Evolutionary conservation across 2,888 invertebrate genomes (phyloP), one percentile per base, ranked within the genome.

Genomic region (Agrotis segetum): DNA sequence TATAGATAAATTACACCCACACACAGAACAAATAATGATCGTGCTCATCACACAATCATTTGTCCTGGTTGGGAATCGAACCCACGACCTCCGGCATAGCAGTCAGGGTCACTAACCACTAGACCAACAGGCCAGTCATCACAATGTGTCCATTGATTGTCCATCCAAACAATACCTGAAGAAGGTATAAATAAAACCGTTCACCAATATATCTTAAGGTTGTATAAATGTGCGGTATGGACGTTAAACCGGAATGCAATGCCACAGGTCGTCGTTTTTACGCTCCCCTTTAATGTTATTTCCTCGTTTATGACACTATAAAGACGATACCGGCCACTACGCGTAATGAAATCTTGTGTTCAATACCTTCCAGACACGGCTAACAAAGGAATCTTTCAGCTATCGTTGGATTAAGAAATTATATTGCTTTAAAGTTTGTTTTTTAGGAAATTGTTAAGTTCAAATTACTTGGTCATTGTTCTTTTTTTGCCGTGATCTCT

Each of bases 321-420:
- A 96, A 96, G 93, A 90, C 94, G 94, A 94, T 94, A 93, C 93
- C 91, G 92, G 92, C 95, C 96, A 95, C 96, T 96, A 95, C 94
- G 93, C 92, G 95, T 96, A 96, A 96, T 96, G 96, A 96, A 96
- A 96, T 95, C 94, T 93, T 92, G 90, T 92, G 93, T 93, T 95
- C 95, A 92, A 95, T 95, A 94, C 92, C 90, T 89, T 84, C 85
- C 77, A 89, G 91, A 91, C 91, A 90, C 87, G 83, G 83, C 82
- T 86, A 81, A 86, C 85, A 84, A 86, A 85, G 81, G 84, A 78
- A 70, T 69, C 55, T 74, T 67, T 74, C 53, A 71, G 64, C 34
- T 64, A 63, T 77, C 61, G 60, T 50, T 50, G 55, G 21, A 58
- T 64, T 71, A 65, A 61, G 62, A 64, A 67, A 74, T 67, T 75